phyloP scores from a whole-genome alignment of 2,797 vertebrate species.

The Gymnopithys bicolor region DNA sequence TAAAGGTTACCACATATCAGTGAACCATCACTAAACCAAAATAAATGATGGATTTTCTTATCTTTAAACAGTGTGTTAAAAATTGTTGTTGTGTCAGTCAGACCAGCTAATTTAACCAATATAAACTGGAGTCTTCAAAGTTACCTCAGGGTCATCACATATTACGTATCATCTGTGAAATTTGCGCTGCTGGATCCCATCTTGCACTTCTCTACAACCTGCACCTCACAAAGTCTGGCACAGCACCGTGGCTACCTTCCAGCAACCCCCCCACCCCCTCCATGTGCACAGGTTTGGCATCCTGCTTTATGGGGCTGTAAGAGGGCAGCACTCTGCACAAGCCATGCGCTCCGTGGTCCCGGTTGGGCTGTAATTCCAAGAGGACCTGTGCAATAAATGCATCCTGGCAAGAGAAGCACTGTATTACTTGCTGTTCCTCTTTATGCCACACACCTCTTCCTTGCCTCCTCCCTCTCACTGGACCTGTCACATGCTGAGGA shows the following conservation, averaged over 20 bases:
- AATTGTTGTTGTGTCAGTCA: not conserved
- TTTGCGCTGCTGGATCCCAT: not conserved
- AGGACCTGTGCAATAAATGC: not conserved
- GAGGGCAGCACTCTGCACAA: not conserved
- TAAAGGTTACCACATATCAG: fast-evolving
- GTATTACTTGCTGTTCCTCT: not conserved
- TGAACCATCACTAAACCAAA: not conserved
- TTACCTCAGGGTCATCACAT: not conserved
- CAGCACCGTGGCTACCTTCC: not conserved
- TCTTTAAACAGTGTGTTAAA: not conserved
- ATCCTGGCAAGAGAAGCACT: not conserved
- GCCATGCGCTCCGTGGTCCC: fast-evolving
- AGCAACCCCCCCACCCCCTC: not conserved
- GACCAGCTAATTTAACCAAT: not conserved
- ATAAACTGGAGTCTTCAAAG: not conserved
- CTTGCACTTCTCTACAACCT: fast-evolving
- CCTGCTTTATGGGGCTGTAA: fast-evolving
- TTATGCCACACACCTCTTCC: not conserved
- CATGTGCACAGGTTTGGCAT: not conserved
- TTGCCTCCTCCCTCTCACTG: not conserved
- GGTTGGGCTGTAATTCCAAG: not conserved
- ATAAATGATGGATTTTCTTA: not conserved
- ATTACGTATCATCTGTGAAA: fast-evolving
- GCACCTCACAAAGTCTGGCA: not conserved
- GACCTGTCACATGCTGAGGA: not conserved